These are phyloP conservation scores for Apis mellifera DNA, from an alignment of 1,140 invertebrate species.

Conservation along the genomic window Amel_HAv3.1 CM009941.2:8666501-8667000, in stretches of 20 bases:
- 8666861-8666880: slow-evolving; percentile 54
- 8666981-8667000: slow-evolving; percentile 56
- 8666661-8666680: not conserved
- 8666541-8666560: no score
- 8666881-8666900: slow-evolving; percentile 59
- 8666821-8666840: slow-evolving; percentile 58
- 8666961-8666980: slow-evolving; percentile 63
- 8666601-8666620: not conserved
- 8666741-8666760: no score
- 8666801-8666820: slow-evolving; percentile 22
- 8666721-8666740: no score
- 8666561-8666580: no score
- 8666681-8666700: not conserved
- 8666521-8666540: no score
- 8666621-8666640: not conserved
- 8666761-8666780: no score
- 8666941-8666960: slow-evolving; percentile 61
- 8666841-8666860: slow-evolving; percentile 50
- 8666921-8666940: slow-evolving; percentile 67
- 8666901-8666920: slow-evolving; percentile 61
- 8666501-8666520: no score
- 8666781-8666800: not conserved
- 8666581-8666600: no score
- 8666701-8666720: not conserved
- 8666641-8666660: not conserved